These are phyloP conservation scores for Helicoverpa armigera DNA, from an alignment of 1,140 invertebrate species.

Conservation along the genomic window DNA sequence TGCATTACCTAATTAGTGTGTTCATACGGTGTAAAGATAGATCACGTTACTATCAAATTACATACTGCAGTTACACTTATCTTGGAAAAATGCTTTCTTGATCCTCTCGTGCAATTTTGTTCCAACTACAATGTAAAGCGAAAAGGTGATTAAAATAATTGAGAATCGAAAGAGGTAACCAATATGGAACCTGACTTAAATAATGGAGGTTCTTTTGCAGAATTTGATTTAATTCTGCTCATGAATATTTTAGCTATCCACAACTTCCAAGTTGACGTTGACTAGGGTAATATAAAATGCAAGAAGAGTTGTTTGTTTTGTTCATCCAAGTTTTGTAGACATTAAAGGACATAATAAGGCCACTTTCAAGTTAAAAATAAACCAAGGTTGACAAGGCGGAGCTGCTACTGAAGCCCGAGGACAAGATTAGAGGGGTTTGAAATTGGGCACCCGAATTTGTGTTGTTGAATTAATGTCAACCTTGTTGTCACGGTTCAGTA, in stretches of 20 bases:
- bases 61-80: slow-evolving; percentile 33
- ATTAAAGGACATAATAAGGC: slow-evolving; percentile 4
- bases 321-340: slow-evolving; percentile 9
- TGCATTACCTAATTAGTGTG: slow-evolving; percentile 33
- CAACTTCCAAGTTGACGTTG: not conserved
- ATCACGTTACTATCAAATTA: slow-evolving; percentile 37
- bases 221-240: too few species aligned
- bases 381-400: slow-evolving; percentile 8
- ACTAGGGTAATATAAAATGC: slow-evolving; percentile 28
- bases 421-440: slow-evolving; percentile 13
- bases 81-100: slow-evolving; percentile 23
- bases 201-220: not conserved
- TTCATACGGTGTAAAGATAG: slow-evolving; percentile 34
- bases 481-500: not conserved
- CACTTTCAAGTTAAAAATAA: slow-evolving; percentile 19
- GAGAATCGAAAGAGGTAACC: too few species aligned
- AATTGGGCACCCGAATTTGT: slow-evolving; percentile 7
- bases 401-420: not conserved
- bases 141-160: not conserved
- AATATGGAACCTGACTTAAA: not conserved
- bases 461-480: too few species aligned
- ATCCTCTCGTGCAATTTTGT: slow-evolving; percentile 17
- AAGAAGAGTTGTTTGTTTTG: slow-evolving; percentile 10
- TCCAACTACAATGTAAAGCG: not conserved
- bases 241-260: not conserved